These are phyloP conservation scores for Phorcus lineatus DNA, from an alignment of 2,888 invertebrate genomes.

Conservation along the genomic window DNA sequence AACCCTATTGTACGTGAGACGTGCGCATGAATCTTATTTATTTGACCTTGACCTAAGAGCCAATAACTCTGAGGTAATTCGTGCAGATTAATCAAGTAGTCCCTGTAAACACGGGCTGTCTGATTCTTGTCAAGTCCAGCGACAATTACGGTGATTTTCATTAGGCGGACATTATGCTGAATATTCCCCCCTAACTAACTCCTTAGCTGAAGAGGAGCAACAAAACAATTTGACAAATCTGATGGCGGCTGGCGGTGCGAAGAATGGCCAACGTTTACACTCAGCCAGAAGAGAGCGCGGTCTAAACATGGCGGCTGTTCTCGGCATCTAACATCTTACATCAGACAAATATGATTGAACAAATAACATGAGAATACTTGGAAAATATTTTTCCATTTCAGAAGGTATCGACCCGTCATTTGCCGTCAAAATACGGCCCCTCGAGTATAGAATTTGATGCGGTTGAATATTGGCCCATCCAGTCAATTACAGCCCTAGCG, in stretches of 20 bases:
- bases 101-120: not conserved
- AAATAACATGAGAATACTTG: slow-evolving; percentile 16
- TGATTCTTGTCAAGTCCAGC: slow-evolving; percentile 16
- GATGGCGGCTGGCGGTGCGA: not conserved
- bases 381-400: slow-evolving; percentile 25
- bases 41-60: slow-evolving; percentile 19
- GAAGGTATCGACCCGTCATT: slow-evolving; percentile 16
- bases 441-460: slow-evolving; percentile 3
- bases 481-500: slow-evolving; percentile 14
- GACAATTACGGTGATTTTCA: slow-evolving; percentile 22
- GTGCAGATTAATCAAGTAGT: slow-evolving; percentile 6
- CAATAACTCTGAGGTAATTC: slow-evolving; percentile 7
- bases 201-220: too few species aligned
- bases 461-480: slow-evolving; percentile 2
- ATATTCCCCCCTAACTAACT: slow-evolving; percentile 1
- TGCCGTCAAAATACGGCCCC: slow-evolving; percentile 19
- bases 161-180: slow-evolving; percentile 2
- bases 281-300: not conserved
- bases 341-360: slow-evolving; percentile 16
- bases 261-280: not conserved
- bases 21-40: not conserved
- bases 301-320: not conserved
- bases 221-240: not conserved
- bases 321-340: slow-evolving; percentile 12
- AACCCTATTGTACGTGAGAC: not conserved